Conservation (phyloP, 2,888 invertebrate genomes). For the Orthosia gracilis region DNA sequence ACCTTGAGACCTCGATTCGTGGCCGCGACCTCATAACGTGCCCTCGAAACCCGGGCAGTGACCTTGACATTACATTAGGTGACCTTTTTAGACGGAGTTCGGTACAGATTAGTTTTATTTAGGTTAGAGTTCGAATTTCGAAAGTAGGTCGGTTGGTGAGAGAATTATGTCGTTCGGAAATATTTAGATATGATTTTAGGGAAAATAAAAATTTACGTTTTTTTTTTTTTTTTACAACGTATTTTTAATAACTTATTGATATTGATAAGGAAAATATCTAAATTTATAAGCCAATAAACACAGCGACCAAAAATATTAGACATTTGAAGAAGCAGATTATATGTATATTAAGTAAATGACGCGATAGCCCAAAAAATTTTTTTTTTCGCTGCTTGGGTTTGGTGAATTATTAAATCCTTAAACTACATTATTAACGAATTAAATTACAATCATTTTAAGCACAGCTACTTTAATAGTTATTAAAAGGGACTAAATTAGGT, state of each 20-base stretch:
- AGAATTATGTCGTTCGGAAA: neutral
- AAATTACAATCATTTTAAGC: too few relatives aligned
- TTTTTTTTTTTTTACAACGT: too few relatives aligned
- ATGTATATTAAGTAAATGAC: too few relatives aligned
- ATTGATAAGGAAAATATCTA: neutral
- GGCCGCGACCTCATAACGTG: slow-evolving; percentile 56
- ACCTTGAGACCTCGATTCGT: slow-evolving; percentile 62
- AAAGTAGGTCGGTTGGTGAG: slow-evolving; percentile 26
- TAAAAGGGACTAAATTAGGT: neutral
- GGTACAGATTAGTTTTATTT: slow-evolving; percentile 42
- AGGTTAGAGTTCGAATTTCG: slow-evolving; percentile 28
- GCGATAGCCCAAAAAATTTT: too few relatives aligned
- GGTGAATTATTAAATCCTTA: too few relatives aligned
- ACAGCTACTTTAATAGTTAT: too few relatives aligned
- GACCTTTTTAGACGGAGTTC: slow-evolving; percentile 48
- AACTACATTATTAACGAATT: too few relatives aligned
- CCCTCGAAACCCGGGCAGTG: slow-evolving; percentile 57
- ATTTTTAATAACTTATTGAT: neutral
- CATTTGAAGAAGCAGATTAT: neutral
- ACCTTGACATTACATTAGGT: slow-evolving; percentile 60
- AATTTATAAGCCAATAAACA: neutral
- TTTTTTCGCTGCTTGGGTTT: too few relatives aligned
- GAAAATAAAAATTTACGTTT: too few relatives aligned
- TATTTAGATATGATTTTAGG: neutral
- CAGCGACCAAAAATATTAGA: neutral